Percentiles rank a stretch among this genome's conserved stretches.
phyloP scores from a whole-genome alignment of 1,140 invertebrate genomes.

The Chymomyza costata region DNA sequence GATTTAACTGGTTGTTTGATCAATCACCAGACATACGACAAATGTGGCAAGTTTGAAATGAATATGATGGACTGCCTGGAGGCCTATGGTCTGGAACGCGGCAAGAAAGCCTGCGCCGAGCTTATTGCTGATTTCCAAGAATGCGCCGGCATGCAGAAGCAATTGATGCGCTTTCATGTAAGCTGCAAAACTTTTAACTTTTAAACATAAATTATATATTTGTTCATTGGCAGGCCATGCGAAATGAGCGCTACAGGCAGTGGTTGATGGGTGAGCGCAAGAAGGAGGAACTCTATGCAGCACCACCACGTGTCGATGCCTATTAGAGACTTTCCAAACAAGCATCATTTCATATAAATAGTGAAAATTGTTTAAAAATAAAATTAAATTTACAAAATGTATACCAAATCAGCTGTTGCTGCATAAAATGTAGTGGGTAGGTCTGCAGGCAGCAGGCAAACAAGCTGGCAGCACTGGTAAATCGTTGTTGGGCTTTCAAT shows the following conservation, averaged over 20 bases:
- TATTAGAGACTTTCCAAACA: constrained; percentile 59
- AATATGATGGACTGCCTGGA: constrained; percentile 83
- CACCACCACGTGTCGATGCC: constrained; percentile 75
- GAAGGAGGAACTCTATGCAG: constrained; percentile 75
- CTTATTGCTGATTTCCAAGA: constrained; percentile 82
- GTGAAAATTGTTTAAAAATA: constrained; percentile 52
- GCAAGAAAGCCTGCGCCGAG: constrained; percentile 77
- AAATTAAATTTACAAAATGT: constrained; percentile 14
- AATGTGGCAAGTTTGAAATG: constrained; percentile 81
- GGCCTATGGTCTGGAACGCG: constrained; percentile 81
- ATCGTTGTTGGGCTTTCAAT: too few relatives aligned
- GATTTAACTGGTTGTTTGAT: constrained; percentile 80
- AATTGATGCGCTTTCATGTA: constrained; percentile 78
- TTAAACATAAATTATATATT: not conserved
- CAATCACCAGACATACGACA: constrained; percentile 79
- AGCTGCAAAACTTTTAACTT: constrained; percentile 13
- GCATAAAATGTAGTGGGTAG: too few relatives aligned
- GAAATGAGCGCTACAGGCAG: constrained; percentile 78
- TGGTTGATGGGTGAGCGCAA: constrained; percentile 75
- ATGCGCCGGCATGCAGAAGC: constrained; percentile 79
- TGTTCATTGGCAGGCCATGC: constrained; percentile 76
- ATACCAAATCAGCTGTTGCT: not conserved
- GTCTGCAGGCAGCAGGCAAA: too few relatives aligned
- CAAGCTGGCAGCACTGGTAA: too few relatives aligned
- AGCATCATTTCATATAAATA: constrained; percentile 35